Percentiles rank a stretch among this genome's conserved stretches.
These are phyloP conservation scores for Pemphredon lugubris DNA, from an alignment of 2,888 invertebrate species.

Conservation along the genomic window DNA sequence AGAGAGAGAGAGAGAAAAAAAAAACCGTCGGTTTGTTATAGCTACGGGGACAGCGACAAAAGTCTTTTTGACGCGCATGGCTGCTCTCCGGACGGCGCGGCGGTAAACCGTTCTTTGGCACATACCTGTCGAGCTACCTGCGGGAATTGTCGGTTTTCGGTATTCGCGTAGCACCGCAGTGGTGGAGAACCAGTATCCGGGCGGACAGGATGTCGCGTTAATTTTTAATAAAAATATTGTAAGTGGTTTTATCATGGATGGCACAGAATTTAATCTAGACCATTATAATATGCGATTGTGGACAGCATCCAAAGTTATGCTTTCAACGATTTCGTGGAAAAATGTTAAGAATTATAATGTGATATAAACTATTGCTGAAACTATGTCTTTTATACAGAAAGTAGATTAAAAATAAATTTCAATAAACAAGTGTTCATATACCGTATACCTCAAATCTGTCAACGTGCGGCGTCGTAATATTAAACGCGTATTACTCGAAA, in stretches of 20 bases:
- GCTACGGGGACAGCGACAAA: slow-evolving; percentile 56
- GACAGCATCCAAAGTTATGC: no score
- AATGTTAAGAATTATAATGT: background rate
- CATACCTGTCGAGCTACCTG: slow-evolving; percentile 35
- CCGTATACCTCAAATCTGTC: no score
- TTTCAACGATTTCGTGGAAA: no score
- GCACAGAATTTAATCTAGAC: no score
- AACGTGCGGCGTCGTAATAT: no score
- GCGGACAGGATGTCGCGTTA: background rate
- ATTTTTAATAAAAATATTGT: background rate
- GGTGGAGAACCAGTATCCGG: background rate
- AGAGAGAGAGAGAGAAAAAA: background rate
- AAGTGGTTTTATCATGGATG: no score
- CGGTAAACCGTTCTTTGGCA: slow-evolving; percentile 55
- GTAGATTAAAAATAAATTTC: no score
- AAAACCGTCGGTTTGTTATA: slow-evolving; percentile 31
- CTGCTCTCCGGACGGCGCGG: slow-evolving; percentile 45
- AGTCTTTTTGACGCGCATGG: slow-evolving; percentile 66
- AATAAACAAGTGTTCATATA: no score
- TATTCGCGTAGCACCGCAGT: background rate
- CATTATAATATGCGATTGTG: no score
- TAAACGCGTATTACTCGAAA: no score
- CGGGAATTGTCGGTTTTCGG: background rate
- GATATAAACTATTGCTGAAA: no score
- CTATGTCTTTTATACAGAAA: no score